Percentiles rank a stretch among this genome's conserved stretches.
Evolutionary conservation across 2,113 vertebrate species (phyloP).

Genomic region (Brevimyrus niger): DNA sequence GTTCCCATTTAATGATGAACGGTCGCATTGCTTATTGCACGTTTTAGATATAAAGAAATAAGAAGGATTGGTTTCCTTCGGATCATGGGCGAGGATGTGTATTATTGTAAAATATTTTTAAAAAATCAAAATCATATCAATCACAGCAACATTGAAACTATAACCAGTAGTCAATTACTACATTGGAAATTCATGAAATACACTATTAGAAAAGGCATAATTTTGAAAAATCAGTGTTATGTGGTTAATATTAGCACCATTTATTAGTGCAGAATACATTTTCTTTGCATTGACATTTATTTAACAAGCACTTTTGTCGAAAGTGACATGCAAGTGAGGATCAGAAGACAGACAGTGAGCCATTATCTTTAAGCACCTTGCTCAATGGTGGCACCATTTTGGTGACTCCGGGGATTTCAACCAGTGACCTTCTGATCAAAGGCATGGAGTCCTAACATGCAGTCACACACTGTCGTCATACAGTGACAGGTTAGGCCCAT

Average conservation of each 20-base stretch:
- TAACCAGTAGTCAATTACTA: not conserved
- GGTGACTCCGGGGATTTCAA: not conserved
- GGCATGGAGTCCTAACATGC: not conserved
- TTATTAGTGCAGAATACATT: not conserved
- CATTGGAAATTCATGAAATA: not conserved
- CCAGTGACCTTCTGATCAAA: not conserved
- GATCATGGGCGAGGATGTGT: not conserved
- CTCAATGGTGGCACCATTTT: not conserved
- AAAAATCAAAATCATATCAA: not conserved
- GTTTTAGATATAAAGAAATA: not conserved
- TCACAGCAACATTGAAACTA: not conserved
- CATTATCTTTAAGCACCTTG: not conserved
- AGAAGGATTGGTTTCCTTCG: not conserved
- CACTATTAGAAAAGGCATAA: not conserved
- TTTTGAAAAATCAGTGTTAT: not conserved
- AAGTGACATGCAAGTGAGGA: not conserved
- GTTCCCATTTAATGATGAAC: not conserved
- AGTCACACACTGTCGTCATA: not conserved
- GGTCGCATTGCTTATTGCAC: not conserved
- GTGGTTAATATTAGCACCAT: not conserved
- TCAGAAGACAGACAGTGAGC: not conserved
- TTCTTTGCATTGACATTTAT: not conserved
- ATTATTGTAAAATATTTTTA: not conserved
- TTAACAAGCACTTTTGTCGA: not conserved
- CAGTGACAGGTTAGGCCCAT: not conserved